A percentile compares a stretch with the other conserved stretches of the same genome.
phyloP scores from a whole-genome alignment of 1,140 invertebrate genomes.

The Drosophila neocordata region DNA sequence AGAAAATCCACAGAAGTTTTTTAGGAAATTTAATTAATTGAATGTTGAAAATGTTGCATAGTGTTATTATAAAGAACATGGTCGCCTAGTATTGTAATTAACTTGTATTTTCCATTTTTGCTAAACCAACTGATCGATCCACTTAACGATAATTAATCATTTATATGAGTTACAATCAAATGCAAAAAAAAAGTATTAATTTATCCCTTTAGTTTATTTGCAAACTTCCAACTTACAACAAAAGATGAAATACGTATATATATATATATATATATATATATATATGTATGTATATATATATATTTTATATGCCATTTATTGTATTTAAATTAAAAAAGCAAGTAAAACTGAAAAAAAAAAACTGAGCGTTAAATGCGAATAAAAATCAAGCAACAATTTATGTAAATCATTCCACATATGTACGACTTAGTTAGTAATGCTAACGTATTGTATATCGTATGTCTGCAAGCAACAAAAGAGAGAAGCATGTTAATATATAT shows the following conservation, averaged over 20 bases:
- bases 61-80: neutral
- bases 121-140: conserved; percentile 1
- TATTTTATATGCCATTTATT: conserved; percentile 81
- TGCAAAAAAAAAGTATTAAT: conserved; percentile 6
- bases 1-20: neutral
- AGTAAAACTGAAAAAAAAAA: conserved; percentile 11
- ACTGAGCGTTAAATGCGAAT: neutral
- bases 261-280: neutral
- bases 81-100: neutral
- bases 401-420: conserved; percentile 75
- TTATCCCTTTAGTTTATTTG: conserved; percentile 6
- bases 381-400: conserved; percentile 48
- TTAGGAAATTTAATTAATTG: neutral
- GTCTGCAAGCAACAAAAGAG: conserved; percentile 43
- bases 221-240: conserved; percentile 1
- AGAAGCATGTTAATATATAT: conserved; percentile 46
- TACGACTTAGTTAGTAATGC: conserved; percentile 45
- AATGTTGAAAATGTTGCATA: neutral
- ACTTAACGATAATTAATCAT: neutral
- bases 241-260: neutral
- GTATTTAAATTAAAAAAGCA: conserved; percentile 70
- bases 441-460: conserved; percentile 58
- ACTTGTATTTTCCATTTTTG: conserved; percentile 1
- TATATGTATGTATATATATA: conserved; percentile 24
- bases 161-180: conserved; percentile 8